A percentile compares a stretch with the other conserved stretches of the same genome.
Evolutionary conservation across 2,888 invertebrate genomes (phyloP).

Genomic region (Lasioglossum figueresi): DNA sequence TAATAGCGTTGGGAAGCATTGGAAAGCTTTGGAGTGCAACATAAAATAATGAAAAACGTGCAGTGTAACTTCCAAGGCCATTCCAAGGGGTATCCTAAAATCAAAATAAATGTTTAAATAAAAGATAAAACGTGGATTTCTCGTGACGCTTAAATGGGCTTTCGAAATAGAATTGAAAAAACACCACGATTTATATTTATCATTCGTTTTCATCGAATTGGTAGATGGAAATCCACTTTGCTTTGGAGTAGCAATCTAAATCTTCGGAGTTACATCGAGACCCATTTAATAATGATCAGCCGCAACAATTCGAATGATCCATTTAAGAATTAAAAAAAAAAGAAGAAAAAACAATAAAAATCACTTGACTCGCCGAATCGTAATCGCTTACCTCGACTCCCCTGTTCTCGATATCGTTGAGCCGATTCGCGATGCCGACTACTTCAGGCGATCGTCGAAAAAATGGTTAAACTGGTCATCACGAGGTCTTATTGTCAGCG

Average conservation of each 20-base stretch:
- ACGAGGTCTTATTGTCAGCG: slow-evolving; percentile 25
- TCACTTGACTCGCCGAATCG: neutral
- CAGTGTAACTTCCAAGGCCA: neutral
- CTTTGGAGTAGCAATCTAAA: neutral
- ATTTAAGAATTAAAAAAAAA: neutral
- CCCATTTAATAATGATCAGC: neutral
- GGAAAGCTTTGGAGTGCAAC: neutral
- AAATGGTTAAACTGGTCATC: slow-evolving; percentile 31
- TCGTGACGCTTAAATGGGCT: neutral
- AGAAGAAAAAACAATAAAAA: neutral
- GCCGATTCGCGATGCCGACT: neutral
- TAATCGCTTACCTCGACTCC: slow-evolving; percentile 22
- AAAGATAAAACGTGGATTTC: neutral
- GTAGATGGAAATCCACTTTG: neutral
- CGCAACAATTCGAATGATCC: neutral
- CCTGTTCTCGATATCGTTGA: slow-evolving; percentile 1
- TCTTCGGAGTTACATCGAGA: neutral
- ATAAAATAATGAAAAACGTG: neutral
- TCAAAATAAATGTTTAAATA: neutral
- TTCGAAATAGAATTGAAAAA: neutral
- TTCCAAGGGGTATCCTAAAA: neutral
- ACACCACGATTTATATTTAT: neutral
- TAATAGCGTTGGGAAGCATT: neutral
- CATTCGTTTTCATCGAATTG: neutral
- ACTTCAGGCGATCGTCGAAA: slow-evolving; percentile 23